These are phyloP conservation scores for Synanthedon vespiformis DNA, from an alignment of 2,888 invertebrate genomes.

Conservation along the genomic window DNA sequence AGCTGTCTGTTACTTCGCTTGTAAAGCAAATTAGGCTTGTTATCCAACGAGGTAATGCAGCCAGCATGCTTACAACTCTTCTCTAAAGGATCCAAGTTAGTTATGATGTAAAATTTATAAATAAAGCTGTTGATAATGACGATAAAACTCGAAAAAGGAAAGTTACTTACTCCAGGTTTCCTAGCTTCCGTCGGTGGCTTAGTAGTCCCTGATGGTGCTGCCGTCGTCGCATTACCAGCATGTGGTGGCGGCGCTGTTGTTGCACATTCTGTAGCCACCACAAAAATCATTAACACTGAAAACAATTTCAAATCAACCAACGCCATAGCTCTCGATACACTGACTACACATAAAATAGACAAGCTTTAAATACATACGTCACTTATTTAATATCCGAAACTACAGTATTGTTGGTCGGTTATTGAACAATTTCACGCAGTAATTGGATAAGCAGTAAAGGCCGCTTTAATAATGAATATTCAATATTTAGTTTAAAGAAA, in stretches of 20 bases:
- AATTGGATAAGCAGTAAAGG: conserved; percentile 4
- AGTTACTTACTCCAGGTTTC: not conserved
- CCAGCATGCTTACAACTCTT: too few species aligned
- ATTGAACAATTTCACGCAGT: conserved; percentile 4
- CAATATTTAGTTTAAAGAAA: conserved; percentile 8
- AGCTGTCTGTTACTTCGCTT: too few species aligned
- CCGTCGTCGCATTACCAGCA: conserved; percentile 5
- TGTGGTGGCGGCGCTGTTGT: conserved; percentile 12
- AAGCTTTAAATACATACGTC: conserved; percentile 6
- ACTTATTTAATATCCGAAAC: conserved; percentile 5
- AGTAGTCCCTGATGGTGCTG: conserved; percentile 6
- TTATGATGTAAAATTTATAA: too few species aligned
- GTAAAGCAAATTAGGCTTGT: too few species aligned
- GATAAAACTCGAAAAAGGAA: too few species aligned
- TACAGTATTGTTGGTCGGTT: conserved; percentile 2
- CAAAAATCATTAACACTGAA: conserved; percentile 9
- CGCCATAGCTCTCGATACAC: conserved; percentile 12
- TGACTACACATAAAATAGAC: not conserved
- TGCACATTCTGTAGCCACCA: conserved; percentile 11
- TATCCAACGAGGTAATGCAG: too few species aligned
- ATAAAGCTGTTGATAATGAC: too few species aligned
- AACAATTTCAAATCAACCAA: conserved; percentile 11
- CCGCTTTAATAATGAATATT: conserved; percentile 13
- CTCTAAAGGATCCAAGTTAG: too few species aligned
- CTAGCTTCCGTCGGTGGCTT: conserved; percentile 3